Evolutionary conservation across 2,113 vertebrate genomes (phyloP).

Genomic region (Thryonomys swinderianus): DNA sequence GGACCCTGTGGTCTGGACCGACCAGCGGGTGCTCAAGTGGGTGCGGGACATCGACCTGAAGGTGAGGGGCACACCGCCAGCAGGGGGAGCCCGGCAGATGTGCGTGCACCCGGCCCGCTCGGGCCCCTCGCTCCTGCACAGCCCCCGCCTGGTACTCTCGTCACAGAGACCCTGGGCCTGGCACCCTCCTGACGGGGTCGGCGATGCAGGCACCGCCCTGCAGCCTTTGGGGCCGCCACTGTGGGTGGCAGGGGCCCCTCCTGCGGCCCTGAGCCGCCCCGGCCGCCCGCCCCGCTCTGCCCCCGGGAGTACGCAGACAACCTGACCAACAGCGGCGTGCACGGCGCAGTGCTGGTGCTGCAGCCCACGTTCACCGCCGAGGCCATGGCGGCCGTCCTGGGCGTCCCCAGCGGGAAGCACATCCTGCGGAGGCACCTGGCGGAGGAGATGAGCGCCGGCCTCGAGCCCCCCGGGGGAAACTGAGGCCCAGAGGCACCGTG

Average conservation of each 20-base stretch:
- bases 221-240: too few relatives aligned
- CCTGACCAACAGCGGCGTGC: conserved; percentile 91
- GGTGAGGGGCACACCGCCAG: conserved; percentile 75
- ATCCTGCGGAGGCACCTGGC: conserved; percentile 92
- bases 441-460: conserved; percentile 88
- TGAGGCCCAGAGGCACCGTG: background rate
- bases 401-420: conserved; percentile 91
- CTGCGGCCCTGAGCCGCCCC: background rate
- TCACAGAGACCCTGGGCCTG: background rate
- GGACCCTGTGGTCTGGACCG: conserved; percentile 92
- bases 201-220: too few relatives aligned
- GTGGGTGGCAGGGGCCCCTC: background rate
- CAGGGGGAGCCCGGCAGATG: rapidly evolving
- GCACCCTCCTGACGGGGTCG: too few relatives aligned
- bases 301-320: conserved; percentile 91
- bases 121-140: background rate
- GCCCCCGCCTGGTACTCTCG: rapidly evolving
- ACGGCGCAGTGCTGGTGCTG: conserved; percentile 92
- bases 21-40: conserved; percentile 92
- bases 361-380: conserved; percentile 90
- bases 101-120: background rate
- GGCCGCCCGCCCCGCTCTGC: background rate
- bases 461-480: background rate
- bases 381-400: conserved; percentile 86
- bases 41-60: conserved; percentile 92